A percentile compares a stretch with the other conserved stretches of the same genome.
These are phyloP conservation scores for Drosophila sp. DNA, from an alignment of 1,140 invertebrate species.

Conservation along the genomic window DNA sequence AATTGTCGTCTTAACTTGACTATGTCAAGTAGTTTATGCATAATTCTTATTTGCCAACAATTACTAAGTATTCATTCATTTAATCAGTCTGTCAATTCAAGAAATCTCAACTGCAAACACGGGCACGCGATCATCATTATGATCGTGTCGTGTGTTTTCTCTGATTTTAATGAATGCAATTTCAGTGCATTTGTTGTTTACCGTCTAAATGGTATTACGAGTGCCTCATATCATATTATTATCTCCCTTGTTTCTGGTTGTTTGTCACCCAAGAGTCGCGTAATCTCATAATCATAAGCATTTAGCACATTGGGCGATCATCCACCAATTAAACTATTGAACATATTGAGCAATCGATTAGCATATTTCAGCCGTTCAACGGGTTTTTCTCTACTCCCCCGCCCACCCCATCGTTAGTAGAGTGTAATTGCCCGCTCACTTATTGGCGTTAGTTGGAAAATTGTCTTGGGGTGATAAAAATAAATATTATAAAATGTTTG, in stretches of 20 bases:
- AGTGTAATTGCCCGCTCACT: not conserved
- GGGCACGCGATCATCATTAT: slow-evolving; percentile 53
- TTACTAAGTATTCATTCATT: slow-evolving; percentile 24
- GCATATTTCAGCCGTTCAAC: slow-evolving; percentile 33
- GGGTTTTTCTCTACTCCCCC: slow-evolving; percentile 24
- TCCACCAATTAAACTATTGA: slow-evolving; percentile 14
- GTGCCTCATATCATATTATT: not conserved
- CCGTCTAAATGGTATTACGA: not conserved
- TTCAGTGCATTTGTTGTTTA: slow-evolving; percentile 24
- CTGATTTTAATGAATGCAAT: slow-evolving; percentile 52
- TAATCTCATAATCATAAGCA: slow-evolving; percentile 46
- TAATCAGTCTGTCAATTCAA: slow-evolving; percentile 25
- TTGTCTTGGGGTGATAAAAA: not conserved
- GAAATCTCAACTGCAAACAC: slow-evolving; percentile 11
- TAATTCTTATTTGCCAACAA: slow-evolving; percentile 19
- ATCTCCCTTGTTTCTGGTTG: slow-evolving; percentile 11
- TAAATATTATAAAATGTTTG: not conserved
- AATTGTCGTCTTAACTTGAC: slow-evolving; percentile 1
- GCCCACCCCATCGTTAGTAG: not conserved
- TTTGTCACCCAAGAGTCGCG: slow-evolving; percentile 23
- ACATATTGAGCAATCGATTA: slow-evolving; percentile 36
- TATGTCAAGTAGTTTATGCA: not conserved
- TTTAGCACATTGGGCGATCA: slow-evolving; percentile 37
- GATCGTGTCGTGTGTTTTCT: slow-evolving; percentile 18
- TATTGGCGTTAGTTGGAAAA: not conserved